Evolutionary conservation across 2,113 vertebrate species (phyloP), one percentile per base, ranked within the genome.

Genomic region (Larimichthys crocea): DNA sequence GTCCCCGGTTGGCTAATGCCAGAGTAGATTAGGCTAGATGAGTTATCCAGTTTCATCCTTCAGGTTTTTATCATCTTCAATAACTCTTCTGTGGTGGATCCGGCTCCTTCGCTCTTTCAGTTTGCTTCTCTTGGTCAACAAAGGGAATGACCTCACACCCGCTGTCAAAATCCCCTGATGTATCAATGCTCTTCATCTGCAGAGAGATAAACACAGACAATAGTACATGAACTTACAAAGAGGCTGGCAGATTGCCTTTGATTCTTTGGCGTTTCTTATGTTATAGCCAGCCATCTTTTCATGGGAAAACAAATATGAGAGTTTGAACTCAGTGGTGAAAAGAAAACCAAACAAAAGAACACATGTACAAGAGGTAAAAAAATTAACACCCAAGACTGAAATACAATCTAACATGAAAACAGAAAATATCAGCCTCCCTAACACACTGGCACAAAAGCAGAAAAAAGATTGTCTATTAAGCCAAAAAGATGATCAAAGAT

Each of bases 181-280:
- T 96, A 89, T 97, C 96, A 90, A 90, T 96, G 96, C 52, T 97
- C 95, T 87, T 97, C 96, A 88, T 96, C 95, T 96, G 86, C 10
- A 48, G 65, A n/a, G 29, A 35, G 31, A 71, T 3, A 69, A 69
- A 24, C 42, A 57, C n/a, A 71, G 35, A 62, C 53, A 75, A 56
- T 17, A 35, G 24, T 14, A 19, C 46, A 19, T 42, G 59, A 52
- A 50, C 42, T 22, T 24, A 42, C 16, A 40, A 65, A n/a, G 44
- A 52, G 6, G 16, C 44, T 24, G 26, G 29, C 10, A 20, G n/a
- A 42, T 61, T 29, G 24, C 24, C 17, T 60, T 48, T 22, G 19
- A 60, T 73, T 55, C 3, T 48, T 12, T 71, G 53, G 10, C 19
- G 24, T 60, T 10, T 49, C 19, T 29, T 46, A 31, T 31, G 24